Conservation (phyloP, 2,797 vertebrate species). For the Helostoma temminkii region DNA sequence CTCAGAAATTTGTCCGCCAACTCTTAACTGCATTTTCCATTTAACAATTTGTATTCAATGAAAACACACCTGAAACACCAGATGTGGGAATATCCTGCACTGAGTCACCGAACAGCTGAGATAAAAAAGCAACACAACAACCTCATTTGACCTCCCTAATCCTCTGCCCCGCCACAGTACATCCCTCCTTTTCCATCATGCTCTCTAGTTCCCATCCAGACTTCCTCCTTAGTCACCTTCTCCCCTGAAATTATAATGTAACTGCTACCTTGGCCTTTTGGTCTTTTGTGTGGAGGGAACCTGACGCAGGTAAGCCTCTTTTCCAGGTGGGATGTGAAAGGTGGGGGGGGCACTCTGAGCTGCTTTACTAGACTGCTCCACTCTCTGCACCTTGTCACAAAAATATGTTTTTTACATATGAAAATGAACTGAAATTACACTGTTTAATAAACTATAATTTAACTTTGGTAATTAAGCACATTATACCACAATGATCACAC, state of each 20-base stretch:
- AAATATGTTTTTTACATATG: conserved; percentile 64
- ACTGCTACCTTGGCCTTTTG: conserved; percentile 79
- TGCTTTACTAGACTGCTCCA: conserved; percentile 42
- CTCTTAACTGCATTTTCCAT: background rate
- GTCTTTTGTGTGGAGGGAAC: conserved; percentile 82
- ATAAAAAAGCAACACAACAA: conserved; percentile 29
- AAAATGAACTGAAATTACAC: too few relatives aligned
- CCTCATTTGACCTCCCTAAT: conserved; percentile 58
- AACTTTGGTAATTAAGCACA: too few relatives aligned
- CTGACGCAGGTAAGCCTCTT: conserved; percentile 76
- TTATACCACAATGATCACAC: too few relatives aligned
- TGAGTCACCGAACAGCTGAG: conserved; percentile 32
- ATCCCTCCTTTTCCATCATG: conserved; percentile 55
- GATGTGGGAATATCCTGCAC: conserved; percentile 27
- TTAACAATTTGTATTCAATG: background rate
- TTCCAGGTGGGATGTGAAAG: conserved; percentile 61
- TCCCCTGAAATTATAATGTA: conserved; percentile 79
- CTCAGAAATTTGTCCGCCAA: background rate
- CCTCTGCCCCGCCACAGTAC: conserved; percentile 20
- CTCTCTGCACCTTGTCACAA: conserved; percentile 59
- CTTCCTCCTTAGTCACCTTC: conserved; percentile 59
- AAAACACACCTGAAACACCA: conserved; percentile 1
- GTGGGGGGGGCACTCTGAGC: conserved; percentile 23
- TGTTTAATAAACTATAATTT: too few relatives aligned
- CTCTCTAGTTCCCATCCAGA: conserved; percentile 58